Evolutionary conservation across 2,797 vertebrate genomes (phyloP).

Genomic region (Sebastes wilsoni): DNA sequence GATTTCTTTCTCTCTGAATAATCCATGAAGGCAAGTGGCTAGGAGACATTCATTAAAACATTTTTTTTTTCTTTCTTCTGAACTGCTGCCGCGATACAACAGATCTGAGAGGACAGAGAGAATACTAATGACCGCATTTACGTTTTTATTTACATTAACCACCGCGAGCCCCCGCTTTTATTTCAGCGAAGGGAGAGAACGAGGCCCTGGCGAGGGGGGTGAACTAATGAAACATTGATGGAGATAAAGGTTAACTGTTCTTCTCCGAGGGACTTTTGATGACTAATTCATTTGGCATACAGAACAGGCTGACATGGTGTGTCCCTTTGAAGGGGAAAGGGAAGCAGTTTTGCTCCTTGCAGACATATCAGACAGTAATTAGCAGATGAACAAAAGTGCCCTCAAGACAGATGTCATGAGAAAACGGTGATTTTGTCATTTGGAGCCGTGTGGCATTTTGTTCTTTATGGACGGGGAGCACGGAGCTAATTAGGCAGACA

Average conservation of each 20-base stretch:
- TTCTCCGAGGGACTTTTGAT: conserved; percentile 68
- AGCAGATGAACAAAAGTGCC: conserved; percentile 50
- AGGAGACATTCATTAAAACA: conserved; percentile 52
- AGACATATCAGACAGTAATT: conserved; percentile 58
- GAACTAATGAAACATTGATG: conserved; percentile 78
- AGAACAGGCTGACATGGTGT: conserved; percentile 39
- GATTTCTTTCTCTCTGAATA: conserved; percentile 44
- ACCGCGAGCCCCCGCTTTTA: conserved; percentile 19
- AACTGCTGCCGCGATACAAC: conserved; percentile 9
- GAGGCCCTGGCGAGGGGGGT: conserved; percentile 9
- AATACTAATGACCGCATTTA: conserved; percentile 60
- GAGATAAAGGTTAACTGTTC: conserved; percentile 78
- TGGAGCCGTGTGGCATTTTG: conserved; percentile 29
- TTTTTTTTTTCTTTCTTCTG: not conserved
- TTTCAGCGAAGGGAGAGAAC: not conserved
- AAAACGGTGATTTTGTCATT: conserved; percentile 35
- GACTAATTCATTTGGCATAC: conserved; percentile 75
- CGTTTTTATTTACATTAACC: conserved; percentile 58
- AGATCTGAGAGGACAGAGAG: conserved; percentile 36
- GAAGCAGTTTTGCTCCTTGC: conserved; percentile 45
- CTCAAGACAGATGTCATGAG: conserved; percentile 46
- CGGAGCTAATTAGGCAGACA: conserved; percentile 42
- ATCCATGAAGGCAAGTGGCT: conserved; percentile 52
- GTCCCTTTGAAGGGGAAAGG: conserved; percentile 56
- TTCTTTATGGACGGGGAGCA: conserved; percentile 17